These are phyloP conservation scores for Morone saxatilis DNA, from an alignment of 2,113 vertebrate species.

Conservation along the genomic window DNA sequence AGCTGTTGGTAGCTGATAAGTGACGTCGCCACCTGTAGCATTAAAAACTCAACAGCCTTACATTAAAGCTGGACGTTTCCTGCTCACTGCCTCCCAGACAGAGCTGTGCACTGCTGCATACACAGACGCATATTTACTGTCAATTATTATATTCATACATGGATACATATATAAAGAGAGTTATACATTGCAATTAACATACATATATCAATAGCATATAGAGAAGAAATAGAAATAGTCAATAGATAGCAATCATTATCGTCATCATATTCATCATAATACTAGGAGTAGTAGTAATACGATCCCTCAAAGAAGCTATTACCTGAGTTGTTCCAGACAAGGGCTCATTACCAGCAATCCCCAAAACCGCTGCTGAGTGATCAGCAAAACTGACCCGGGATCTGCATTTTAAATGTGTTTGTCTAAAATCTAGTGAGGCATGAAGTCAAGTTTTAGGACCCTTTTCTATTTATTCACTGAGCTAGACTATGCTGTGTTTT, in stretches of 20 bases:
- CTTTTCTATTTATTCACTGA: neutral
- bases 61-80: neutral
- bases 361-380: neutral
- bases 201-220: constrained; percentile 89
- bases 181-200: constrained; percentile 88
- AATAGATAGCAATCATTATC: constrained; percentile 83
- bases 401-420: neutral
- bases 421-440: neutral
- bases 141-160: constrained; percentile 86
- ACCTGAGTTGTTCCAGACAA: constrained; percentile 81
- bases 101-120: constrained; percentile 73
- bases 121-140: constrained; percentile 81
- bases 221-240: constrained; percentile 84
- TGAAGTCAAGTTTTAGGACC: neutral
- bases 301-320: constrained; percentile 83
- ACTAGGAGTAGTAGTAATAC: constrained; percentile 82
- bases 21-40: neutral
- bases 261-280: constrained; percentile 85
- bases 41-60: neutral
- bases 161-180: constrained; percentile 87
- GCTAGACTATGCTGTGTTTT: neutral
- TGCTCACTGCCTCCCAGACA: constrained; percentile 59
- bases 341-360: constrained; percentile 3
- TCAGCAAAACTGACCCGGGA: constrained; percentile 15
- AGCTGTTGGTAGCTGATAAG: neutral